Base-by-base conservation (phyloP, 2,888 invertebrate genomes). In the Bellardia bayeri region DNA sequence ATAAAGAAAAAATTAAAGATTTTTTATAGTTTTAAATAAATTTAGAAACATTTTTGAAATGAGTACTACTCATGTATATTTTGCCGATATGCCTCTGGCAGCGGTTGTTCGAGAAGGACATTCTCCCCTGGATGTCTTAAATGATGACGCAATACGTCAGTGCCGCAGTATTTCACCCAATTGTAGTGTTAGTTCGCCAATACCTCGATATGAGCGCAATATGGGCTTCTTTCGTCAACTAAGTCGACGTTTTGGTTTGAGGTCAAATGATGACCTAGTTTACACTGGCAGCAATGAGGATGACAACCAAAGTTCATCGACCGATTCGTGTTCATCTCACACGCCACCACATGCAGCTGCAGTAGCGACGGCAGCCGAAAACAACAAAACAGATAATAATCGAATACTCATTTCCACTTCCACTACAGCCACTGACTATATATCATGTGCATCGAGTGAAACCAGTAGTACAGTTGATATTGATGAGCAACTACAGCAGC, bases 191-290 rank as follows among this genome's bases (percentile, higher is more conserved):
- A 90, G 91, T 69, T 94, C 95, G 86, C 94, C 95, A 33, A 30
- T 85, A 71, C 94, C 95, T 0, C 94, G 95, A 4, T 93, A 94
- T 86, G 95, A 95, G 89, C 95, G 95, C 11, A 96, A 96, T 74
- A 94, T 96, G 85, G 94, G 96, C 69, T 94, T 96, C 90, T 95
- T 96, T 91, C 95, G 96, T 88, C 95, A 96, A 42, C 94, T 96
- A 88, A 95, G 95, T 92, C 94, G 95, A 82, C 95, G 95, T 88
- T 94, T 96, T 71, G 95, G 95, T 0, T 94, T 95, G 76, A 94
- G 95, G 82, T 94, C 95, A 82, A 94, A 94, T 78, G 94, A 94
- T 91, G 91, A 94, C 86, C 92, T 93, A 89, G 93, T 92, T 90
- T 93, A 92, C 79, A 84, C 85, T 13, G 90, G 81, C 93, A 91